Evolutionary conservation across 2,888 invertebrate species (phyloP), one percentile per base, ranked within the genome.

Genomic region (Panopea generosa): DNA sequence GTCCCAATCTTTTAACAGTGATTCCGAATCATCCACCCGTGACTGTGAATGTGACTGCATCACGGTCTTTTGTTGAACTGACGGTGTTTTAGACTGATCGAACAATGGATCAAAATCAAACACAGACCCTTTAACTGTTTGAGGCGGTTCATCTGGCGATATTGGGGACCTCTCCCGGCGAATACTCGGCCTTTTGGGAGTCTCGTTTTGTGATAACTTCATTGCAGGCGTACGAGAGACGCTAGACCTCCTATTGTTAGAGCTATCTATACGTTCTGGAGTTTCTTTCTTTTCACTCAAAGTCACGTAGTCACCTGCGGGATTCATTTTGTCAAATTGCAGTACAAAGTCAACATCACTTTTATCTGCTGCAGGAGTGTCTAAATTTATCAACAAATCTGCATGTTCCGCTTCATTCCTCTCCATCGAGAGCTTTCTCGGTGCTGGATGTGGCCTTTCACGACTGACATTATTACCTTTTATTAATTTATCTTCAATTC

Each of bases 1-100:
- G 29, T 80, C 70, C 85, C 85, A 86, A 56, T 83, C 84, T 38
- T 84, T 84, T 38, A 80, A 67, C 45, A 86, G 65, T 7, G 79
- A 82, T 18, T 80, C 78, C 9, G 81, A 66, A 62, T 53, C 57
- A 40, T 9, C 59, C 4, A 11, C 4, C 33, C 11, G 33, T 33
- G 33, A 4, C 11, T 33, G 6, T 4, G 33, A 33, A 11, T 11
- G 6, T 4, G 33, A 33, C 33, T 33, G 33, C 11, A 33, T 55
- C 57, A 33, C 6, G 55, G 59, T 33, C 20, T 7, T 55, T 40
- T 50, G 20, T 52, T 49, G 47, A 38, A 18, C 29, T 43, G 55
- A 29, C 26, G 43, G 27, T 16, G 43, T 38, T 45, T 29, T 52
- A 33, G 56, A 40, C 26, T 69, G 33, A 22, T 38, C 57, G 40